Evolutionary conservation across 2,888 invertebrate genomes (phyloP).

Genomic region (Pseudanteris insignis): DNA sequence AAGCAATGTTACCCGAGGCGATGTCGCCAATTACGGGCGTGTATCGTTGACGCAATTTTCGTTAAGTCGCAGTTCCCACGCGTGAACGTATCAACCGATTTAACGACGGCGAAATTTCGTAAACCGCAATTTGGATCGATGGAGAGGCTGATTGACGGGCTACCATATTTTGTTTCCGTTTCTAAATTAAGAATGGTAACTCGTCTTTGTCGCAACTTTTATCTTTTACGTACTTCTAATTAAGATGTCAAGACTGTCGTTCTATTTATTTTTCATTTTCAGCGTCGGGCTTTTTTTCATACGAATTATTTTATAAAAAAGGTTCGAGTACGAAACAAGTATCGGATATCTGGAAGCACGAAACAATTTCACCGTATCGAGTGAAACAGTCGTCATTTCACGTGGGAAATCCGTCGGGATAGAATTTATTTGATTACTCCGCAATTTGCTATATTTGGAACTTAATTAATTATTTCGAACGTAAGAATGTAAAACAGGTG

Average conservation of each 20-base stretch:
- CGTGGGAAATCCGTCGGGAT: too few relatives aligned
- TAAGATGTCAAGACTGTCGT: constrained; percentile 14
- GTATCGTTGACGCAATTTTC: constrained; percentile 15
- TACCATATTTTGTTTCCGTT: background rate
- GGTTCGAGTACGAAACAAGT: background rate
- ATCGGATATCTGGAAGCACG: background rate
- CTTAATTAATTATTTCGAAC: too few relatives aligned
- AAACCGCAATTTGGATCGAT: constrained; percentile 12
- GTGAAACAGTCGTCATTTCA: too few relatives aligned
- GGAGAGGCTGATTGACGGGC: constrained; percentile 20
- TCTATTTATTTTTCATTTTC: background rate
- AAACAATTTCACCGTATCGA: too few relatives aligned
- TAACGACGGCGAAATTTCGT: constrained; percentile 25
- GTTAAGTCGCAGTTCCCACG: constrained; percentile 8
- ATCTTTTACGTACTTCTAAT: constrained; percentile 5
- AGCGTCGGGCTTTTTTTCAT: background rate
- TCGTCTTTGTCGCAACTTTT: constrained; percentile 8
- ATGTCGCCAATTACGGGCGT: constrained; percentile 27
- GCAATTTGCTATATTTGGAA: background rate
- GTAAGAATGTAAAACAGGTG: background rate
- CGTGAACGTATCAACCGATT: constrained; percentile 30
- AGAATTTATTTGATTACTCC: too few relatives aligned
- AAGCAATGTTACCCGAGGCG: background rate
- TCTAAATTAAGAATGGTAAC: constrained; percentile 17
- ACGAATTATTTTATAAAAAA: background rate